Evolutionary conservation across 2,113 vertebrate genomes (phyloP).

Genomic region (Pelvicachromis taeniatus): DNA sequence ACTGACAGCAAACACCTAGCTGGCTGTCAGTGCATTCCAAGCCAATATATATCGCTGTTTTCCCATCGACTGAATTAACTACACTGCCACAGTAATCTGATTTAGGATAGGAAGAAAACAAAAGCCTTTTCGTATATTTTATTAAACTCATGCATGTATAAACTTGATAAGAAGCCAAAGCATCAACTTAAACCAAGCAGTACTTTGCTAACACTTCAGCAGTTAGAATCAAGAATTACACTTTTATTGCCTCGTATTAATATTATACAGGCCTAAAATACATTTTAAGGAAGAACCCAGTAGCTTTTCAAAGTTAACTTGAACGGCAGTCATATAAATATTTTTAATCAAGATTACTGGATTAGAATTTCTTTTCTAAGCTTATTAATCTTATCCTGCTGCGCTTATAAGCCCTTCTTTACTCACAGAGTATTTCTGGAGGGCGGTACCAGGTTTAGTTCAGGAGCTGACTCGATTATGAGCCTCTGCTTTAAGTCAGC

Average conservation of each 20-base stretch:
- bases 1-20: slow-evolving; percentile 23
- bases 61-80: neutral
- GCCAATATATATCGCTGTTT: neutral
- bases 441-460: neutral
- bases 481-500: neutral
- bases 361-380: neutral
- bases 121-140: neutral
- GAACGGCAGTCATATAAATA: neutral
- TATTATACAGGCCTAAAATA: neutral
- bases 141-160: neutral
- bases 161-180: neutral
- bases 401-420: neutral
- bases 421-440: neutral
- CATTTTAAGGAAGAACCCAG: neutral
- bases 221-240: neutral
- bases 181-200: neutral
- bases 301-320: neutral
- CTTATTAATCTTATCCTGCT: neutral
- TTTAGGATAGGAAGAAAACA: neutral
- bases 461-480: neutral
- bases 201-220: neutral
- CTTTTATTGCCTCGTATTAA: neutral
- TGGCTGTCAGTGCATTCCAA: neutral
- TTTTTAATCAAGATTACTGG: neutral
- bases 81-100: neutral